Evolutionary conservation across 2,888 invertebrate genomes (phyloP).

Genomic region (Electrophaes corylata): DNA sequence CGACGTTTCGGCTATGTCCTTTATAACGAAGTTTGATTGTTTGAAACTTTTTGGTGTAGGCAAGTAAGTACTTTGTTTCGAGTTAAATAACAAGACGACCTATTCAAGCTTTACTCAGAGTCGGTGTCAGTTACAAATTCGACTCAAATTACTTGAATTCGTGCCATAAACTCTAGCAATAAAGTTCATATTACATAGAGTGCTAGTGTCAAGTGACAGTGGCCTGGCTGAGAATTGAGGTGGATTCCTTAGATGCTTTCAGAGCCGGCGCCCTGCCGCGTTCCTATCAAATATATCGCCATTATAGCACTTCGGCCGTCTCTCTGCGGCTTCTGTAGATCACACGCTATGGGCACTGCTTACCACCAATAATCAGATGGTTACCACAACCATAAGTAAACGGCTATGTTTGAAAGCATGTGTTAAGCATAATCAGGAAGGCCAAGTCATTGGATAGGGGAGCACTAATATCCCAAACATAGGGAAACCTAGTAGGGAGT

Average conservation of each 20-base stretch:
- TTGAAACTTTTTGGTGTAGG: too few species aligned
- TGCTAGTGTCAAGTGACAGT: conserved; percentile 1
- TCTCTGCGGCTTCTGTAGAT: conserved; percentile 66
- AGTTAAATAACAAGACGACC: too few species aligned
- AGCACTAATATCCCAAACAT: too few species aligned
- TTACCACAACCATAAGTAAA: neutral
- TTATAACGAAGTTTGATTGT: too few species aligned
- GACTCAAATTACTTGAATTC: neutral
- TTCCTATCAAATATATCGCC: conserved; percentile 65
- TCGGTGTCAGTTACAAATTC: neutral
- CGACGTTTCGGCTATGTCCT: too few species aligned
- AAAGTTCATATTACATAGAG: conserved; percentile 1
- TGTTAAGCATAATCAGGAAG: neutral
- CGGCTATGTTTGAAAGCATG: neutral
- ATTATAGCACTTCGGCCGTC: conserved; percentile 70
- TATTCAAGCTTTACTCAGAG: too few species aligned
- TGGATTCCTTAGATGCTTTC: conserved; percentile 4
- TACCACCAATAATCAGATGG: conserved; percentile 3
- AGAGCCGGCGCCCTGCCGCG: conserved; percentile 61
- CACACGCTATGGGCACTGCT: conserved; percentile 44
- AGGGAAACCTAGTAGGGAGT: too few species aligned
- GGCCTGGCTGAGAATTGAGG: neutral
- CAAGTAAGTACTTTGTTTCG: too few species aligned
- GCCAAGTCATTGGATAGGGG: neutral
- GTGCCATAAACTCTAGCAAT: neutral